Conservation (phyloP, 2,113 vertebrate genomes). For the Semnopithecus entellus region DNA sequence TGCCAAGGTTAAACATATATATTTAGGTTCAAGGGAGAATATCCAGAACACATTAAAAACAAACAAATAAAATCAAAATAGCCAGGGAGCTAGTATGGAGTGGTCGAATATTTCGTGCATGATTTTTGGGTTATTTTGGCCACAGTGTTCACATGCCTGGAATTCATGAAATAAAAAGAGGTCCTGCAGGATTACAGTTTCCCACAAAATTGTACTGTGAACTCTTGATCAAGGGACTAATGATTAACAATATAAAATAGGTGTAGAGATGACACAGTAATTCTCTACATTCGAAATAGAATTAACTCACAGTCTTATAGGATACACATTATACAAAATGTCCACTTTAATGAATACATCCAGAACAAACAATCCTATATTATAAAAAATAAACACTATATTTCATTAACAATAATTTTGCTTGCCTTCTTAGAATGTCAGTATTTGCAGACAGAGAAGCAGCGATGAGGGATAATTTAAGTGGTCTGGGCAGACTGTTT, state of each 20-base stretch:
- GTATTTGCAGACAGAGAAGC: neutral
- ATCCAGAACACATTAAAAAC: neutral
- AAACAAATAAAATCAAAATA: neutral
- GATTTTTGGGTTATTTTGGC: neutral
- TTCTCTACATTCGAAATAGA: slow-evolving; percentile 28
- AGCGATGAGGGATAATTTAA: neutral
- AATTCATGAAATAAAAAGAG: neutral
- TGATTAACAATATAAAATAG: neutral
- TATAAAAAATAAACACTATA: neutral
- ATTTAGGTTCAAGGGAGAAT: neutral
- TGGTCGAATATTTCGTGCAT: neutral
- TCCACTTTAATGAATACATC: neutral
- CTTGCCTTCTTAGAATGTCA: slow-evolving; percentile 1
- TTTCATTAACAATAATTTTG: neutral
- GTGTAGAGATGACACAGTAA: neutral
- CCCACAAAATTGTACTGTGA: neutral
- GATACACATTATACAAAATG: neutral
- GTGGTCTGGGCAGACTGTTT: neutral
- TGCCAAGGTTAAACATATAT: neutral
- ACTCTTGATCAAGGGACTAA: neutral
- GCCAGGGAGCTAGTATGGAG: neutral
- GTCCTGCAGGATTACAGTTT: neutral
- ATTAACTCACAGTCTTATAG: neutral
- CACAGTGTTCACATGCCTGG: neutral
- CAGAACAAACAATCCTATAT: neutral